A percentile compares a stretch with the other conserved stretches of the same genome.
Evolutionary conservation across 2,888 invertebrate genomes (phyloP).

Genomic region (Thysanoteuthis rhombus): DNA sequence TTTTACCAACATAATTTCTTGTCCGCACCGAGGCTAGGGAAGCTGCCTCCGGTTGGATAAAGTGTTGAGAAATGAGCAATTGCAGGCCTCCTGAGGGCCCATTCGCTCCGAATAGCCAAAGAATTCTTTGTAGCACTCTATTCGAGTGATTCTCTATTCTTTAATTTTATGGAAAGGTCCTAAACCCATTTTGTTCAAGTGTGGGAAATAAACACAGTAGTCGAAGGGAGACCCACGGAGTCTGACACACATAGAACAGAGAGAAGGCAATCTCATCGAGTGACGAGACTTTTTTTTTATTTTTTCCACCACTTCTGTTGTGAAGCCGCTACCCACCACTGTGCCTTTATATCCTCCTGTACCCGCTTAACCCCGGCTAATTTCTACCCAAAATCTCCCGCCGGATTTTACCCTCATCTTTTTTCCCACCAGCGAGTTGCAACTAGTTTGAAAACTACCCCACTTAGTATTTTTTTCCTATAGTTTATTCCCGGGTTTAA

Average conservation of each 20-base stretch:
- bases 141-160: conserved; percentile 23
- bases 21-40: conserved; percentile 24
- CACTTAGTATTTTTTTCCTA: background rate
- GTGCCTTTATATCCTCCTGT: background rate
- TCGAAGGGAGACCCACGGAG: background rate
- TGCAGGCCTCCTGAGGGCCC: conserved; percentile 22
- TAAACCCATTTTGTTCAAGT: conserved; percentile 29
- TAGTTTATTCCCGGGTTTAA: background rate
- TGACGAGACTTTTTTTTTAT: conserved; percentile 22
- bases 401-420: background rate
- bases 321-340: conserved; percentile 23
- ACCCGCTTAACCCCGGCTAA: conserved; percentile 26
- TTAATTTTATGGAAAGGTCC: conserved; percentile 27
- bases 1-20: conserved; percentile 30
- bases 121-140: conserved; percentile 26
- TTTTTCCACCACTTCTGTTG: conserved; percentile 22
- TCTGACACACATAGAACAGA: background rate
- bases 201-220: conserved; percentile 23
- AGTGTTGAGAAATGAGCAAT: conserved; percentile 21
- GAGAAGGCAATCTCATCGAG: background rate
- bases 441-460: conserved; percentile 1
- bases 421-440: conserved; percentile 24
- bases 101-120: conserved; percentile 23
- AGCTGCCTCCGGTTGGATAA: conserved; percentile 26
- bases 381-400: conserved; percentile 21